These are phyloP conservation scores for Lepidocolaptes lacrymiger DNA, from an alignment of 2,797 vertebrate genomes.

Conservation along the genomic window DNA sequence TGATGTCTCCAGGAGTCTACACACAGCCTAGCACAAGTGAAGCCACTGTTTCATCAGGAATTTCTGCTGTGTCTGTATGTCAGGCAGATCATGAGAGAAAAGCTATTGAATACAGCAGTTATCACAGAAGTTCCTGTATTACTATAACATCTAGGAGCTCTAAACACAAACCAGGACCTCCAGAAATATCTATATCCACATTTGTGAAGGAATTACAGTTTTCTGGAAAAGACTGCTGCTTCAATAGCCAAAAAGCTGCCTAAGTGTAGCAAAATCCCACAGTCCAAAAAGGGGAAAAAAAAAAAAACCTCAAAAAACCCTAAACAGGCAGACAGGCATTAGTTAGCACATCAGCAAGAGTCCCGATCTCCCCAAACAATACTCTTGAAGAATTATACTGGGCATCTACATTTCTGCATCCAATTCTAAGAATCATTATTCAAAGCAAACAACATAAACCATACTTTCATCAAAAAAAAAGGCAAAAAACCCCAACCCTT, in stretches of 20 bases:
- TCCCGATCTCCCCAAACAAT: background rate
- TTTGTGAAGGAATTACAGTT: background rate
- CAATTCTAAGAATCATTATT: background rate
- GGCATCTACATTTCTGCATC: background rate
- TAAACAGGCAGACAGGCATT: background rate
- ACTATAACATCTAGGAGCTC: background rate
- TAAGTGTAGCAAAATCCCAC: rapidly evolving
- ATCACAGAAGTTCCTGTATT: rapidly evolving
- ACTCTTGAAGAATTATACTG: background rate
- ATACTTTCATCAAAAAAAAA: background rate
- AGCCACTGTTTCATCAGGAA: background rate
- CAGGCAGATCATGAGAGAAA: background rate
- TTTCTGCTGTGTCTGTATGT: background rate
- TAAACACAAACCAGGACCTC: background rate
- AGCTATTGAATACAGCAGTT: background rate
- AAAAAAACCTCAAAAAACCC: background rate
- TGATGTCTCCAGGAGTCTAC: rapidly evolving
- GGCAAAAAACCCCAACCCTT: too few species aligned
- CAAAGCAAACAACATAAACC: background rate
- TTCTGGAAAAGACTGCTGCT: background rate
- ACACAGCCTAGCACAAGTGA: background rate
- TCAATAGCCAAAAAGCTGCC: background rate
- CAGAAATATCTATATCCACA: background rate
- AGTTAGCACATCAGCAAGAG: background rate
- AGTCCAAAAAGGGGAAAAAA: background rate